Evolutionary conservation across 1,140 invertebrate species (phyloP).

Genomic region (Homarus americanus): DNA sequence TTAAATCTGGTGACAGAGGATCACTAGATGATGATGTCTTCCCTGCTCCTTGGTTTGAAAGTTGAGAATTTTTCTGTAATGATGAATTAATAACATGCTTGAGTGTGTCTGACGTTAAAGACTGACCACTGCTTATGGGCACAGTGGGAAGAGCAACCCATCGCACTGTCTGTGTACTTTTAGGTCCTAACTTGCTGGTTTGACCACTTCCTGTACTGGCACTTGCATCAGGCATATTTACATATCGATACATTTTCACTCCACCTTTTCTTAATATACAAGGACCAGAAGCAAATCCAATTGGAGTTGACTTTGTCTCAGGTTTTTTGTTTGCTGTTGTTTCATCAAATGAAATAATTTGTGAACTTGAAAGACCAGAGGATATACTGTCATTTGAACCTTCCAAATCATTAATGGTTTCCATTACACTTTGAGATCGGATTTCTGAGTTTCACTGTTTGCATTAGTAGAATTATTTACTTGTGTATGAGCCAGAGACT

Average conservation of each 20-base stretch:
- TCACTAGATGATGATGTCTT: not conserved
- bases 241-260: not conserved
- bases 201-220: not conserved
- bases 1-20: not conserved
- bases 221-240: not conserved
- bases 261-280: not conserved
- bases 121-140: not conserved
- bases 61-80: not conserved
- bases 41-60: not conserved
- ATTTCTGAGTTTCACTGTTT: not conserved
- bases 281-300: not conserved
- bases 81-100: not conserved
- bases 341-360: not conserved
- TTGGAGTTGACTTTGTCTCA: not conserved
- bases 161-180: conserved; percentile 15
- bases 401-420: conserved; percentile 3
- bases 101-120: not conserved
- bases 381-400: not conserved
- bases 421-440: not conserved
- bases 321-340: not conserved
- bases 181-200: conserved; percentile 1
- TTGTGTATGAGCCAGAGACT: not conserved
- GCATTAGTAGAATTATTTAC: not conserved
- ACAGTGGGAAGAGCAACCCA: conserved; percentile 34
- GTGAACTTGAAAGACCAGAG: not conserved